These are phyloP conservation scores for Sander vitreus DNA, from an alignment of 2,113 vertebrate genomes.

Conservation along the genomic window DNA sequence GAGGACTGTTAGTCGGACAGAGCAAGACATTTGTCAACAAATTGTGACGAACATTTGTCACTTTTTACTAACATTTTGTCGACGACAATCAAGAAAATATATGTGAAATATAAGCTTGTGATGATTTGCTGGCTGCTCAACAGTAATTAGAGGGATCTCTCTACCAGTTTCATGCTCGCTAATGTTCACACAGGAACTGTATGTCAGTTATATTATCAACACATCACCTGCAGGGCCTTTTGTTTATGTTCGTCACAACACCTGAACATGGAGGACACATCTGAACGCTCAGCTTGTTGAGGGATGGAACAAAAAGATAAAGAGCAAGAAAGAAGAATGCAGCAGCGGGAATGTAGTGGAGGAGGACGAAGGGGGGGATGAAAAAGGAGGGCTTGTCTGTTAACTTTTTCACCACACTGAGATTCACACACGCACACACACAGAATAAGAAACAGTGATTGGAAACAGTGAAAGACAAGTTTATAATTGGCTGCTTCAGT, in stretches of 20 bases:
- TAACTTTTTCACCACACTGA: conserved; percentile 28
- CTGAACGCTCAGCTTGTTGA: conserved; percentile 17
- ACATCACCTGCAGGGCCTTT: conserved; percentile 13
- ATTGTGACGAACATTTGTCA: not conserved
- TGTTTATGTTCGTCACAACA: conserved; percentile 43
- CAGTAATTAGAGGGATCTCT: not conserved
- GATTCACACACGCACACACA: conserved; percentile 37
- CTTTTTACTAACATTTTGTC: not conserved
- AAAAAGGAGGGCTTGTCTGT: not conserved
- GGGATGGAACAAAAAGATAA: not conserved
- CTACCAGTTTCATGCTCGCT: not conserved
- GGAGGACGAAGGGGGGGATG: conserved; percentile 1
- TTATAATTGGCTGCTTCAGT: conserved; percentile 39
- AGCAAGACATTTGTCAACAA: not conserved
- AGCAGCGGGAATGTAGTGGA: conserved; percentile 18
- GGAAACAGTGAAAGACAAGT: not conserved
- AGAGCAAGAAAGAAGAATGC: not conserved
- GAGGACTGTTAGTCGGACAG: not conserved
- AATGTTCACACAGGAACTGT: not conserved
- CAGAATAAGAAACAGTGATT: conserved; percentile 21
- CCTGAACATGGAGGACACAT: not conserved
- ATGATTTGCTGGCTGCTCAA: not conserved
- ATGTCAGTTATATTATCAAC: not conserved
- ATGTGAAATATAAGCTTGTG: not conserved
- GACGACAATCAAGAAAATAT: not conserved